Percentiles rank a stretch among this genome's conserved stretches.
These are phyloP conservation scores for Rhagophthalmus giganteus DNA, from an alignment of 2,888 invertebrate genomes.

Conservation along the genomic window DNA sequence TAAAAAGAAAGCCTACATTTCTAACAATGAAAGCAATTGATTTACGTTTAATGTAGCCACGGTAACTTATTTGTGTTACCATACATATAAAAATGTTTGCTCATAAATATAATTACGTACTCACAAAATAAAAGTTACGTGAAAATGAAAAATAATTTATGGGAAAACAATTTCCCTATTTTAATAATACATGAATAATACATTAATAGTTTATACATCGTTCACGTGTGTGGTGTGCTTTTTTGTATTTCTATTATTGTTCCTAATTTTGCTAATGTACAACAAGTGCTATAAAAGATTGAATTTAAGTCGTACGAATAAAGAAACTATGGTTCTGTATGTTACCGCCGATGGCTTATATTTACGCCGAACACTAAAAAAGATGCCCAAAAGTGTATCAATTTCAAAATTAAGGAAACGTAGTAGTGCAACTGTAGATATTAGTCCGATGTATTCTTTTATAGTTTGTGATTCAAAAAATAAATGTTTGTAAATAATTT, in stretches of 20 bases:
- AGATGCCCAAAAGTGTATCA: slow-evolving; percentile 2
- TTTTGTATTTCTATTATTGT: slow-evolving; percentile 3
- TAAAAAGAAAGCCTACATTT: not conserved
- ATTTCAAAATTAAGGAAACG: slow-evolving; percentile 14
- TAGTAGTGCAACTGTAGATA: slow-evolving; percentile 21
- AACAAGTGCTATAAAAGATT: slow-evolving; percentile 5
- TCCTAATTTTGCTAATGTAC: slow-evolving; percentile 3
- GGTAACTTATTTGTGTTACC: slow-evolving; percentile 5
- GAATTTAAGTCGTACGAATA: slow-evolving; percentile 2
- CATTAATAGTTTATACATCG: not conserved
- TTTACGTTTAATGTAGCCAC: slow-evolving; percentile 10
- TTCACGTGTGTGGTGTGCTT: not conserved
- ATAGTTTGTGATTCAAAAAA: slow-evolving; percentile 14
- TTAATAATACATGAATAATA: not conserved
- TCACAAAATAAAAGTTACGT: no score
- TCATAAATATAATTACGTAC: not conserved
- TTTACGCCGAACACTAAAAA: slow-evolving; percentile 14
- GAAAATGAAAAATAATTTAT: slow-evolving; percentile 7
- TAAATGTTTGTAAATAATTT: not conserved
- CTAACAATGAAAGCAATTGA: slow-evolving; percentile 7
- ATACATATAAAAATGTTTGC: slow-evolving; percentile 5
- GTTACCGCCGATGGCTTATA: slow-evolving; percentile 15
- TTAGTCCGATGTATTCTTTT: slow-evolving; percentile 26
- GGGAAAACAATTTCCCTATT: not conserved
- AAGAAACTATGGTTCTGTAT: slow-evolving; percentile 9